phyloP scores from a whole-genome alignment of 2,797 vertebrate genomes.

The Cercopithecus neglectus region DNA sequence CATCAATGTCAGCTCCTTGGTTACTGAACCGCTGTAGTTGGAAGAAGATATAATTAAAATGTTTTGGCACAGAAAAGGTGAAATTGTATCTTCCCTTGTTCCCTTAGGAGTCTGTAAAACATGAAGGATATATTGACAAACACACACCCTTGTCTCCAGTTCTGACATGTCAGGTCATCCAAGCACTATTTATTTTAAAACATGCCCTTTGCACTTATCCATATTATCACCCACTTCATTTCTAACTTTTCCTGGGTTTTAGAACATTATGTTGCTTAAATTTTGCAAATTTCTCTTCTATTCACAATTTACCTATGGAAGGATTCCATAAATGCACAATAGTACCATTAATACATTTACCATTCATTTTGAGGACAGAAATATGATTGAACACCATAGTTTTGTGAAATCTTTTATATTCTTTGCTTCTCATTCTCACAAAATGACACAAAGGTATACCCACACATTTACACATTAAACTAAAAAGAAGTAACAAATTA shows the following conservation, averaged over 20 bases:
- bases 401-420: conserved; percentile 50
- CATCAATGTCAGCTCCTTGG: conserved; percentile 99
- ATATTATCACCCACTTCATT: conserved; percentile 81
- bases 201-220: conserved; percentile 84
- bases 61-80: conserved; percentile 98
- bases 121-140: conserved; percentile 93
- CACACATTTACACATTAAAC: background rate
- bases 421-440: conserved; percentile 52
- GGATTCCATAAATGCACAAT: background rate
- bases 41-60: conserved; percentile 99
- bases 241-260: conserved; percentile 85
- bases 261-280: conserved; percentile 72
- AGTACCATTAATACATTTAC: background rate
- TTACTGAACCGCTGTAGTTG: conserved; percentile 98
- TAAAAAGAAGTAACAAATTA: conserved; percentile 51
- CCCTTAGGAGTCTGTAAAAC: conserved; percentile 89
- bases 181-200: conserved; percentile 91
- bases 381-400: conserved; percentile 1
- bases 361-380: conserved; percentile 49
- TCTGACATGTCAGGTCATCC: conserved; percentile 90
- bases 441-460: conserved; percentile 17
- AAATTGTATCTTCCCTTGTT: conserved; percentile 91
- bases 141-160: conserved; percentile 87
- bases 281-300: conserved; percentile 75
- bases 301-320: conserved; percentile 62